Base-by-base conservation (phyloP, 2,888 invertebrate species). In the Chaetoderma sp. region DNA sequence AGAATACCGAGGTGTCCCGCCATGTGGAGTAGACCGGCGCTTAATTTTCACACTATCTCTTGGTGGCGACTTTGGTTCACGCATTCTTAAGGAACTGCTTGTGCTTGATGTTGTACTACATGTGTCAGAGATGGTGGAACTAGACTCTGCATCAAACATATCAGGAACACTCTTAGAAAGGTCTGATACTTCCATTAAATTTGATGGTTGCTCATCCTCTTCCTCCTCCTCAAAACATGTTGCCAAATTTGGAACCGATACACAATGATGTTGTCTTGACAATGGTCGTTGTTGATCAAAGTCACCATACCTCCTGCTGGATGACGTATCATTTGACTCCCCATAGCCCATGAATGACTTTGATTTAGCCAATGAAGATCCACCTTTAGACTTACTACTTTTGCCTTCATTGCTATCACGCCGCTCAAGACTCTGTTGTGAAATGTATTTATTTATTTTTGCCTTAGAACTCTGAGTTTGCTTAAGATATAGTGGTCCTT, bases 1-100 rank as follows among this genome's bases (percentile, higher is more conserved):
- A 8, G 72, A 60, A 13, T 65, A 44, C 21, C 71, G 44, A 27
- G 78, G 79, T 10, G 78, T 78, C 8, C 77, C 78, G 76, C 77
- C 77, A 36, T 36, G 49, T 18, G 10, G 13, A 47, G 39, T 13
- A n/a, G 39, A 36, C 30, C 16, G 13, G 8, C 32, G 32, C 32
- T 52, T 52, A 28, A 28, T 52, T 2, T 33, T 33, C 30, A 32
- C 52, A 52, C 28, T 10, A 30, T 52, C 52, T n/a, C 52, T 33
- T 1, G 52, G 52, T 2, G 32, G 16, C n/a, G 52, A 52, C 10
- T 33, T 28, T 2, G 52, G 32, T 28, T 52, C 52, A 18, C 52
- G 28, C 52, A 52, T 52, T n/a, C 32, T 33, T 2, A 16, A 1
- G 10, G 10, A n/a, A n/a, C 39, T 36, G 39, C 39, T 36, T 27